Evolutionary conservation across 92 coral and sea anemone genomes (phyloP).

Genomic region (Umimayanthus kanabou): DNA sequence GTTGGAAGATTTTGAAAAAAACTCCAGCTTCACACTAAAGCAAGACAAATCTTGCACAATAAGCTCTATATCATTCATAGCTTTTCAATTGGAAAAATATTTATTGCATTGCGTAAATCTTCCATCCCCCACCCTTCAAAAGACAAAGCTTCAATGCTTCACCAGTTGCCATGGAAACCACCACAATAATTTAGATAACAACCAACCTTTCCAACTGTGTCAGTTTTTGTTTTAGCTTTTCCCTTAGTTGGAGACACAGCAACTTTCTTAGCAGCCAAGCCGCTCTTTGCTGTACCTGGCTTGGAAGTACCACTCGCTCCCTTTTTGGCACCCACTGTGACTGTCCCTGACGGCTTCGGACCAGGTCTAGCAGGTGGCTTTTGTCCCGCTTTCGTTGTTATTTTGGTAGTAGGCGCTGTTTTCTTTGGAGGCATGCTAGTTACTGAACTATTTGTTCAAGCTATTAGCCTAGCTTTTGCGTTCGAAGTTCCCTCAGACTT

Average conservation of each 20-base stretch:
- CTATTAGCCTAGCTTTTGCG: neutral
- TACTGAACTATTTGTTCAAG: neutral
- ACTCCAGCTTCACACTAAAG: too few species aligned
- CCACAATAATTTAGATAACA: neutral
- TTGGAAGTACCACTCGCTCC: conserved; percentile 33
- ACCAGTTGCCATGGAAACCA: conserved; percentile 49
- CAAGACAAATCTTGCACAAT: too few species aligned
- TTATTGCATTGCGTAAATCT: too few species aligned
- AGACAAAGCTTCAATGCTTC: too few species aligned
- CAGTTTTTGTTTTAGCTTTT: conserved; percentile 63
- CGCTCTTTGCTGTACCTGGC: conserved; percentile 2
- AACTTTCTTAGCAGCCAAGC: conserved; percentile 44
- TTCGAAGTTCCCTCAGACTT: neutral
- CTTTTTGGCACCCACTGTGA: conserved; percentile 41
- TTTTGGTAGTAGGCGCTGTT: conserved; percentile 57
- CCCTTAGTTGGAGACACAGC: conserved; percentile 58
- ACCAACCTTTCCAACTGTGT: conserved; percentile 20
- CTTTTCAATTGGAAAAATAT: too few species aligned
- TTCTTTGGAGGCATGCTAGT: conserved; percentile 80
- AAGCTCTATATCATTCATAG: too few species aligned
- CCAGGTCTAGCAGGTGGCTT: conserved; percentile 58
- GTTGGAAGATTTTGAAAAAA: too few species aligned
- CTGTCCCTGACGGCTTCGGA: neutral
- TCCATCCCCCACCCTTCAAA: too few species aligned
- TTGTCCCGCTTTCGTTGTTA: conserved; percentile 56